Evolutionary conservation across 2,797 vertebrate species (phyloP).

Genomic region (Chiroxiphia lanceolata): DNA sequence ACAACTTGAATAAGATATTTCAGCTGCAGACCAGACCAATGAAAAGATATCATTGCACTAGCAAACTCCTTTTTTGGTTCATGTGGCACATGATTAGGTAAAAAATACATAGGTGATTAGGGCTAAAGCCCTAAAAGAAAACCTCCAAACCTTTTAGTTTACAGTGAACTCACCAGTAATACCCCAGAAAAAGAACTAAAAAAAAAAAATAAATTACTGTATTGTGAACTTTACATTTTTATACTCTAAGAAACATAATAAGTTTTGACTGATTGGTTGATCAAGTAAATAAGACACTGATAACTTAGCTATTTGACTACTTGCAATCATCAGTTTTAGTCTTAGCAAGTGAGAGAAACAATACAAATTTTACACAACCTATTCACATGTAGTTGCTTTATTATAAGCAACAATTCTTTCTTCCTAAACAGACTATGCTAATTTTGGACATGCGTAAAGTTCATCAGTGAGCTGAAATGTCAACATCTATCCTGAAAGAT

Average conservation of each 20-base stretch:
- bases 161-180: not conserved
- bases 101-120: not conserved
- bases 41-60: not conserved
- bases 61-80: not conserved
- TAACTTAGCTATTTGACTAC: not conserved
- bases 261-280: not conserved
- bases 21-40: not conserved
- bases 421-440: not conserved
- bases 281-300: not conserved
- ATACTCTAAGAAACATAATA: not conserved
- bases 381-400: not conserved
- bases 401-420: not conserved
- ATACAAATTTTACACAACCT: not conserved
- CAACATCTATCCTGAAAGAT: not conserved
- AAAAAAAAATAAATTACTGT: not conserved
- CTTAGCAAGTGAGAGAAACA: not conserved
- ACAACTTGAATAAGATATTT: not conserved
- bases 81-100: not conserved
- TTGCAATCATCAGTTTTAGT: not conserved
- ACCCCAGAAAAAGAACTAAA: not conserved
- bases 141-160: fast-evolving
- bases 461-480: not conserved
- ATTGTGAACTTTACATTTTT: not conserved
- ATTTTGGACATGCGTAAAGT: not conserved
- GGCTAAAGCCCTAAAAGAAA: not conserved